Evolutionary conservation across 2,797 vertebrate species (phyloP).

Genomic region (Pogonophryne albipinna): DNA sequence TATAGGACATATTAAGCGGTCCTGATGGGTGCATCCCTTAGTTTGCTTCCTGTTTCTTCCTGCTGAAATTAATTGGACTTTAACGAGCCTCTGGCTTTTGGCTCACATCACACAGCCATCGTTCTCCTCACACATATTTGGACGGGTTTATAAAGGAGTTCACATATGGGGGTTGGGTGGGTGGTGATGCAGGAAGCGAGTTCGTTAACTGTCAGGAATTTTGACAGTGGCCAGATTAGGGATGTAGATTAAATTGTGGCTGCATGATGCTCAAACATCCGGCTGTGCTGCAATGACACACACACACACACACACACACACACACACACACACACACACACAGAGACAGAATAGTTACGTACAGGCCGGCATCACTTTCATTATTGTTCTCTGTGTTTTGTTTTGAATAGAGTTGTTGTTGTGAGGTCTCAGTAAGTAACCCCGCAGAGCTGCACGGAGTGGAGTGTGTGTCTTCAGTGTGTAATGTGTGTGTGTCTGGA

Average conservation of each 20-base stretch:
- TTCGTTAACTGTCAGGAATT: slow-evolving; percentile 71
- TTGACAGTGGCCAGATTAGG: slow-evolving; percentile 56
- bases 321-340: neutral
- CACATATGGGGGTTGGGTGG: slow-evolving; percentile 33
- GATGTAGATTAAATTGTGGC: slow-evolving; percentile 47
- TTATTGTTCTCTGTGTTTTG: slow-evolving; percentile 66
- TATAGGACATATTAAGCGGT: neutral
- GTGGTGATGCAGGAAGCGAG: slow-evolving; percentile 37
- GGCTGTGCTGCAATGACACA: slow-evolving; percentile 31
- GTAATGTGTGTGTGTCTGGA: slow-evolving; percentile 37
- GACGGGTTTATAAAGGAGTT: slow-evolving; percentile 23
- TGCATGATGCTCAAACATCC: slow-evolving; percentile 45
- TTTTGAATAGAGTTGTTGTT: slow-evolving; percentile 83
- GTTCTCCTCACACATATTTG: slow-evolving; percentile 49
- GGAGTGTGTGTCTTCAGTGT: slow-evolving; percentile 55
- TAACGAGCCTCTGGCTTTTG: slow-evolving; percentile 14
- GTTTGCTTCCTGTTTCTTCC: no score
- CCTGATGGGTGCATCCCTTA: neutral
- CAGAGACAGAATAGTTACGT: neutral
- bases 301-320: no score
- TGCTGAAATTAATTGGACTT: slow-evolving; percentile 1
- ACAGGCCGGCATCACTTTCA: slow-evolving; percentile 26
- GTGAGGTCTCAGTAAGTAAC: slow-evolving; percentile 89
- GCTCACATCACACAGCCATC: slow-evolving; percentile 20
- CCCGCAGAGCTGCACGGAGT: slow-evolving; percentile 73